phyloP scores from a whole-genome alignment of 2,113 vertebrate genomes.

The Poeciliopsis retropinna region DNA sequence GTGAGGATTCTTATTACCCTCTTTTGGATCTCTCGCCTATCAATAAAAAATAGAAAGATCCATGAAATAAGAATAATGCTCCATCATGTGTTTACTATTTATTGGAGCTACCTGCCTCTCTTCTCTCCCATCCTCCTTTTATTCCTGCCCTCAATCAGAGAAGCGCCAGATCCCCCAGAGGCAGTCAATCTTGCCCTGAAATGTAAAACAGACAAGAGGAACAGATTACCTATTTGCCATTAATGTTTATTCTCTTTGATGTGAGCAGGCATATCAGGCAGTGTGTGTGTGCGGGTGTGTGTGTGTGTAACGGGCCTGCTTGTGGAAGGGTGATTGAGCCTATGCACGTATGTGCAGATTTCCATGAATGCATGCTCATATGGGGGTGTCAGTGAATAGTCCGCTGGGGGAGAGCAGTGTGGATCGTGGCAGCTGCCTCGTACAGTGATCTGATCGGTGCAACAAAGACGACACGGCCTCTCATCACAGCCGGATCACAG shows the following conservation, averaged over 20 bases:
- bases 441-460: conserved; percentile 62
- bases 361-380: conserved; percentile 42
- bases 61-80: conserved; percentile 76
- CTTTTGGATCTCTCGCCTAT: conserved; percentile 69
- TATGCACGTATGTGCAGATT: conserved; percentile 55
- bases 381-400: conserved; percentile 15
- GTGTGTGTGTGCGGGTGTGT: conserved; percentile 17
- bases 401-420: conserved; percentile 55
- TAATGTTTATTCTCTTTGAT: conserved; percentile 80
- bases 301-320: neutral
- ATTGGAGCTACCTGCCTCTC: conserved; percentile 47
- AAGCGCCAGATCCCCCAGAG: conserved; percentile 68
- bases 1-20: conserved; percentile 86
- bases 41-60: conserved; percentile 76
- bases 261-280: conserved; percentile 68
- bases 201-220: conserved; percentile 81
- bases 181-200: conserved; percentile 77
- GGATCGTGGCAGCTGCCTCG: conserved; percentile 42
- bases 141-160: conserved; percentile 65
- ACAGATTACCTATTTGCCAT: conserved; percentile 81
- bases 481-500: conserved; percentile 75
- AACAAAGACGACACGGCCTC: conserved; percentile 59
- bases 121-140: conserved; percentile 12
- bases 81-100: conserved; percentile 70
- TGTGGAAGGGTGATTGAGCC: conserved; percentile 54